Evolutionary conservation across 2,797 vertebrate genomes (phyloP).

Genomic region (Lophius americanus): DNA sequence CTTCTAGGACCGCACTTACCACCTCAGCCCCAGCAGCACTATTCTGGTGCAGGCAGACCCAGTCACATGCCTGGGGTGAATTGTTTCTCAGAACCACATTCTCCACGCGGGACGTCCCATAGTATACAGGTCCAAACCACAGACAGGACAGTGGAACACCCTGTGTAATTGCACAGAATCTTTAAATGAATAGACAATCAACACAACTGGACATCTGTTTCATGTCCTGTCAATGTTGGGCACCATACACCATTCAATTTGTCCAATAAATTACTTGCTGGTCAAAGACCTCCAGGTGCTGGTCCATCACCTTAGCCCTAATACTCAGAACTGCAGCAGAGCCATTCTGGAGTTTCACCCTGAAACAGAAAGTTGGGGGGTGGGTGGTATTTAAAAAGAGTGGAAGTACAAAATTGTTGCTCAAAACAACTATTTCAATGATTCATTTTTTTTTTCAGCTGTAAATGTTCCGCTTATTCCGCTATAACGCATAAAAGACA

Average conservation of each 20-base stretch:
- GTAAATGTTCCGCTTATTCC: not conserved
- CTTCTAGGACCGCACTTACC: constrained; percentile 42
- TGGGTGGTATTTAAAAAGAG: not conserved
- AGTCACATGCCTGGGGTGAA: constrained; percentile 57
- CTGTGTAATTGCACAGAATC: constrained; percentile 26
- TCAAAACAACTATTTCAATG: not conserved
- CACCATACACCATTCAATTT: not conserved
- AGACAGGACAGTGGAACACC: constrained; percentile 57
- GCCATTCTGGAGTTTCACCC: constrained; percentile 60
- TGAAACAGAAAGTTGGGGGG: constrained; percentile 19
- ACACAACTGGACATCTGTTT: not conserved
- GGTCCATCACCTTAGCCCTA: constrained; percentile 61
- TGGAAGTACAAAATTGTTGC: not conserved
- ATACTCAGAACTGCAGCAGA: constrained; percentile 47
- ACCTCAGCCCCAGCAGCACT: constrained; percentile 55
- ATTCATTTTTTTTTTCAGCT: not conserved
- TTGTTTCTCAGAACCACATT: constrained; percentile 65
- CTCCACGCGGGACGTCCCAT: constrained; percentile 56
- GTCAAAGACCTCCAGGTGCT: constrained; percentile 62
- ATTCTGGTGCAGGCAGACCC: constrained; percentile 59
- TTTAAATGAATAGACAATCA: not conserved
- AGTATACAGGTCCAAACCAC: constrained; percentile 65
- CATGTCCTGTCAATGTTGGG: not conserved
- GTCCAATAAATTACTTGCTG: constrained; percentile 52
- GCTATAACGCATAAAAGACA: too few relatives aligned